A percentile compares a stretch with the other conserved stretches of the same genome.
phyloP scores from a whole-genome alignment of 1,140 invertebrate genomes.

The Apis laboriosa region DNA sequence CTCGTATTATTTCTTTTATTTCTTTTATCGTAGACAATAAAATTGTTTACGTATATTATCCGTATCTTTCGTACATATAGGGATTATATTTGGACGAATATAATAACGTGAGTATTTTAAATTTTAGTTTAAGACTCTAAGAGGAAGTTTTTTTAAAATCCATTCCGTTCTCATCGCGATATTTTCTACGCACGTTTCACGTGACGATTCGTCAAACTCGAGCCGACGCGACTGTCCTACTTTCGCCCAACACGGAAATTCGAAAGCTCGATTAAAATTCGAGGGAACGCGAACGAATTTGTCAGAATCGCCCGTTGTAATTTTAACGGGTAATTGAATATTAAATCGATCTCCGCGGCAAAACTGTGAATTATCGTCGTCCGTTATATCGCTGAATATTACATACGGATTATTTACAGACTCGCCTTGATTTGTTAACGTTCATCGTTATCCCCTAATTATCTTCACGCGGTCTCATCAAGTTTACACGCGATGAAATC shows the following conservation, averaged over 20 bases:
- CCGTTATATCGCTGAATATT: neutral
- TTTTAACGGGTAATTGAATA: conserved; percentile 20
- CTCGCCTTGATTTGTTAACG: neutral
- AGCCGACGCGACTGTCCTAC: neutral
- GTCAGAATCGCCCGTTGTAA: neutral
- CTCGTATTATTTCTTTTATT: neutral
- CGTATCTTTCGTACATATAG: no score
- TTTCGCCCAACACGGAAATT: neutral
- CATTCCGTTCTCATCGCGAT: no score
- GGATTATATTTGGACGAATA: no score
- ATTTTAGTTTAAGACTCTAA: no score
- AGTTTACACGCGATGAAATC: neutral
- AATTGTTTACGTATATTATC: no score
- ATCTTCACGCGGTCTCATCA: no score
- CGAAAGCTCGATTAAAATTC: conserved; percentile 1
- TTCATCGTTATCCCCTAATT: neutral
- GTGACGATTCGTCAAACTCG: no score
- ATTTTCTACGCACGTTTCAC: neutral
- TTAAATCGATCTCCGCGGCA: neutral
- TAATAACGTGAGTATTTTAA: no score
- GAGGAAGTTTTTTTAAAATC: no score
- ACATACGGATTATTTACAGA: conserved; percentile 1
- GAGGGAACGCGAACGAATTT: neutral
- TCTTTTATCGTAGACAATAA: neutral
- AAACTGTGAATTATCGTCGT: neutral